phyloP scores from a whole-genome alignment of 2,797 vertebrate genomes.

The Loriculus beryllinus region DNA sequence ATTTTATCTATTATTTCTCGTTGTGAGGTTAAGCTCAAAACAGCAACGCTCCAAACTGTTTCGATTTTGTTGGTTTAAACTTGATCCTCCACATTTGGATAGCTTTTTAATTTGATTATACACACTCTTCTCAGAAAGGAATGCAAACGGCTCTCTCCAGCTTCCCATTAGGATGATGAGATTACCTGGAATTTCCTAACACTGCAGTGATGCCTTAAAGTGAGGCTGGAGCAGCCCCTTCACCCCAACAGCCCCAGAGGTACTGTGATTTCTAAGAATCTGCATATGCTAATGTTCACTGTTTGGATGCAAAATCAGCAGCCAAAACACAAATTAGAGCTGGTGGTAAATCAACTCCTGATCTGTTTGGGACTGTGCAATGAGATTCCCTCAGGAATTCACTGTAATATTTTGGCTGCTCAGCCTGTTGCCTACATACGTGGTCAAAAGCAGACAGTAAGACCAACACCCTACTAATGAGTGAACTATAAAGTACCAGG shows the following conservation, averaged over 20 bases:
- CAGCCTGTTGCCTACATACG: background rate
- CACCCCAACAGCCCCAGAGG: background rate
- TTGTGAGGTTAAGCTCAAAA: background rate
- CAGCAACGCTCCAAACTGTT: background rate
- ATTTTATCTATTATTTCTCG: background rate
- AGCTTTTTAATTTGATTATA: conserved; percentile 31
- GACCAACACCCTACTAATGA: conserved; percentile 33
- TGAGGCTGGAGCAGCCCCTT: background rate
- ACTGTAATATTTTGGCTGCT: conserved; percentile 17
- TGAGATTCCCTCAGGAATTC: conserved; percentile 16
- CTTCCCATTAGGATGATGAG: background rate
- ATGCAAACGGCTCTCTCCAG: background rate
- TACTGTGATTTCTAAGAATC: conserved; percentile 44
- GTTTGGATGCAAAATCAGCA: conserved; percentile 14
- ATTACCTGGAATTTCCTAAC: conserved; percentile 26
- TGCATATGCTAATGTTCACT: background rate
- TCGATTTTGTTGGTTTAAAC: conserved; percentile 50
- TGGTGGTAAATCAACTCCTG: conserved; percentile 36
- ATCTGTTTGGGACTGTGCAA: conserved; percentile 19
- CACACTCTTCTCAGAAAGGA: conserved; percentile 11
- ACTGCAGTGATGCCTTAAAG: background rate
- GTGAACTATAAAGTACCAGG: conserved; percentile 8
- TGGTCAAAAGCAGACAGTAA: conserved; percentile 9
- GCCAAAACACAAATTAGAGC: conserved; percentile 56
- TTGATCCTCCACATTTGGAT: background rate